phyloP scores from a whole-genome alignment of 2,888 invertebrate genomes.

The Abrostola triplasia region DNA sequence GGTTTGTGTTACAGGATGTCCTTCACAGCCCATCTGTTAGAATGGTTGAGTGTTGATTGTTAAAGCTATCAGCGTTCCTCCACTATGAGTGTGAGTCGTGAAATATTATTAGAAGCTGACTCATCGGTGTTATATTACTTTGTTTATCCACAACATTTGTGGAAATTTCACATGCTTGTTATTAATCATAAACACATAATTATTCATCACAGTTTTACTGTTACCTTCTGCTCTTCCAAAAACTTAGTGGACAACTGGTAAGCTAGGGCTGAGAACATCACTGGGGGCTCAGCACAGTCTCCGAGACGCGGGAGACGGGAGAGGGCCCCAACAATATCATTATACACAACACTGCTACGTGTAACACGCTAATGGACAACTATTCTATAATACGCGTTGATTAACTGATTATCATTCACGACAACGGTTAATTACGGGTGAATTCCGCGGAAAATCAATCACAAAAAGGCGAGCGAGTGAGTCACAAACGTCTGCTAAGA shows the following conservation, averaged over 20 bases:
- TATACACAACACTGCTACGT: slow-evolving; percentile 56
- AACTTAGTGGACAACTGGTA: slow-evolving; percentile 83
- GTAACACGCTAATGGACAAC: slow-evolving; percentile 17
- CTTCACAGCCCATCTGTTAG: not conserved
- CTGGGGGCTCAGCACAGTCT: slow-evolving; percentile 66
- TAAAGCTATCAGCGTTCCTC: not conserved
- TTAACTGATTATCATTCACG: slow-evolving; percentile 42
- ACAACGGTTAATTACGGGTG: slow-evolving; percentile 50
- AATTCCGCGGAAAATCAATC: slow-evolving; percentile 69
- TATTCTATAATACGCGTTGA: slow-evolving; percentile 30
- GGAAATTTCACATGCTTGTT: not conserved
- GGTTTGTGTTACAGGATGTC: slow-evolving; percentile 8
- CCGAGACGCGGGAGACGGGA: slow-evolving; percentile 65
- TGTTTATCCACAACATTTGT: not conserved
- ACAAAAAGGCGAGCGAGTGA: slow-evolving; percentile 57
- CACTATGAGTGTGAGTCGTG: not conserved
- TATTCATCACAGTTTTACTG: slow-evolving; percentile 11
- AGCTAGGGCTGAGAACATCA: slow-evolving; percentile 82
- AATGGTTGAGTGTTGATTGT: not conserved
- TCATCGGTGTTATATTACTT: not conserved
- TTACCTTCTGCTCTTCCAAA: slow-evolving; percentile 80
- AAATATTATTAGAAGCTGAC: not conserved
- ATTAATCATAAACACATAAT: not conserved
- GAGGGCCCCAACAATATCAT: slow-evolving; percentile 63
- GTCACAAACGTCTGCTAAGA: slow-evolving; percentile 61